Conservation (phyloP, 2,888 invertebrate species). For the Cetonia aurata region DNA sequence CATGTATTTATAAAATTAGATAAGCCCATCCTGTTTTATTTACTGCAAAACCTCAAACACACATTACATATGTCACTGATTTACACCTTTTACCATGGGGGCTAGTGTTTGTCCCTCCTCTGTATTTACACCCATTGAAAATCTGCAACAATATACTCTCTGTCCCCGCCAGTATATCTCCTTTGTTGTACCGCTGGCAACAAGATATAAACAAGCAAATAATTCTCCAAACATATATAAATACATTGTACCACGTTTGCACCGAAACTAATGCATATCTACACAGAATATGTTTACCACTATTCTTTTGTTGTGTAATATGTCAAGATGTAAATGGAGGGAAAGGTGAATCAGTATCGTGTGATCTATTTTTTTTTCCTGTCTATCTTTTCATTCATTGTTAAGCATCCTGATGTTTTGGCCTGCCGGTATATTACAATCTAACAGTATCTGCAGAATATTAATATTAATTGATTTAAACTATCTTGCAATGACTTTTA, state of each 20-base stretch:
- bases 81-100: slow-evolving; percentile 12
- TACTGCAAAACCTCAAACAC: not conserved
- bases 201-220: slow-evolving; percentile 21
- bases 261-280: slow-evolving; percentile 9
- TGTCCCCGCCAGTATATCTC: slow-evolving; percentile 8
- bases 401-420: not conserved
- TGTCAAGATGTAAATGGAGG: slow-evolving; percentile 7
- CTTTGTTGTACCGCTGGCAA: slow-evolving; percentile 12
- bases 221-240: slow-evolving; percentile 5
- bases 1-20: slow-evolving; percentile 1
- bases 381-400: not conserved
- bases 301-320: slow-evolving; percentile 17
- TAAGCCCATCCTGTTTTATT: not conserved
- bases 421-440: not conserved
- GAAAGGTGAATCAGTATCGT: not conserved
- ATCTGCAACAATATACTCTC: no score
- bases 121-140: slow-evolving; percentile 1
- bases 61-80: slow-evolving; percentile 10
- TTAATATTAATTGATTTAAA: no score
- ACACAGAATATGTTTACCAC: slow-evolving; percentile 7
- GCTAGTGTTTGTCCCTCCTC: slow-evolving; percentile 4
- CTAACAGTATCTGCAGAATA: no score
- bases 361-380: slow-evolving; percentile 3
- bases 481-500: no score
- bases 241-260: not conserved